phyloP scores from a whole-genome alignment of 2,797 vertebrate genomes.

The Mormyrus proboscirostris region DNA sequence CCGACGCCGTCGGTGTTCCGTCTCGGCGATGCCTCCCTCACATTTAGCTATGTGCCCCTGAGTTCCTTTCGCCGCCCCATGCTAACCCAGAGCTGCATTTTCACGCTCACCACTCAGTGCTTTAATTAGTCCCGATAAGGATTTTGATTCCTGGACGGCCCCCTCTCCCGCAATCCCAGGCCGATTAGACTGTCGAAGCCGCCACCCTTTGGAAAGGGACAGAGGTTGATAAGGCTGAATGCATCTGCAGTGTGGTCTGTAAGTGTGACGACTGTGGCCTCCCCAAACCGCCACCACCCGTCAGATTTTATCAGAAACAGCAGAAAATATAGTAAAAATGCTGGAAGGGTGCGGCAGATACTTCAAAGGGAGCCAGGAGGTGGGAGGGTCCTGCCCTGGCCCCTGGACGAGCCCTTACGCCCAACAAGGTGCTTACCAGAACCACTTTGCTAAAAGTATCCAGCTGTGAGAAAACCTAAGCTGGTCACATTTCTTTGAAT shows the following conservation, averaged over 20 bases:
- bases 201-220: neutral
- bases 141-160: neutral
- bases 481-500: neutral
- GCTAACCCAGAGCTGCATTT: neutral
- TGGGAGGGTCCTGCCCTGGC: neutral
- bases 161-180: neutral
- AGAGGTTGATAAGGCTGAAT: neutral
- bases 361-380: neutral
- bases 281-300: neutral
- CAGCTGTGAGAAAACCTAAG: neutral
- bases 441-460: neutral
- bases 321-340: neutral
- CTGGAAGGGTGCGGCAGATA: neutral
- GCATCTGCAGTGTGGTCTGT: conserved; percentile 7
- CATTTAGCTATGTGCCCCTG: neutral
- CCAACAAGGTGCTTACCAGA: neutral
- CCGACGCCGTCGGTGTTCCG: neutral
- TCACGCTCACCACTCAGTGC: neutral
- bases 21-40: neutral
- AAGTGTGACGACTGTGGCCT: neutral
- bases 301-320: neutral
- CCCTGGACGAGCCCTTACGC: neutral
- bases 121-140: neutral
- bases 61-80: neutral
- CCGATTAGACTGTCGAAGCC: neutral